Evolutionary conservation across 2,797 vertebrate genomes (phyloP), one percentile per base, ranked within the genome.

Genomic region (Amniataba percoides): DNA sequence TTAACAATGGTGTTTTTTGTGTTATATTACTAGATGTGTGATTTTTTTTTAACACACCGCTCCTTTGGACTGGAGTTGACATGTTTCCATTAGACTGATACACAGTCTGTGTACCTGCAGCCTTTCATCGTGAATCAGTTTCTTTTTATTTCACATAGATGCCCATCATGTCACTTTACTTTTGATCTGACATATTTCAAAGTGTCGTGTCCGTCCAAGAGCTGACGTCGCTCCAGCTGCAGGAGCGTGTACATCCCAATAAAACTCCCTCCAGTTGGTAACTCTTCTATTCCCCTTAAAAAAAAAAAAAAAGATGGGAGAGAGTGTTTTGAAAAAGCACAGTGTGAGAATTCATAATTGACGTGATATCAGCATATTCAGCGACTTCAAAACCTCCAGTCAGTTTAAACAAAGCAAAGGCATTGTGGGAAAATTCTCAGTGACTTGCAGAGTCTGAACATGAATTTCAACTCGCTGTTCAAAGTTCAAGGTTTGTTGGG

Each of bases 401-500:
- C 15, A 48, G 16, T 43, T 65, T 60, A 3, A 49, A 1, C 21
- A 1, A 42, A 39, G 10, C 31, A 58, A 34, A 61, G 42, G 23
- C 7, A 6, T 19, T 10, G 45, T n/a, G 23, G n/a, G 45, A 53
- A 59, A 36, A 5, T 51, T 68, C 31, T 27, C 11, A 18, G 19
- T 27, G 19, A 43, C 64, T 60, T 25, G 13, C n/a, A 11, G 14
- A 21, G 12, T 43, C 23, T 45, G 16, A 39, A 36, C 9, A 25
- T n/a, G 27, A 58, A 74, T 64, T 18, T 71, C 59, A 67, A 45
- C 27, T 75, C 63, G 23, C 53, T 57, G 74, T 70, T 79, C 21
- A 87, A 78, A 79, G 77, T 81, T 66, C 25, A 80, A 31, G n/a
- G 40, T 68, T 65, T 78, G 19, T 48, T 80, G 58, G 43, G 43